These are phyloP conservation scores for Podiceps cristatus DNA, from an alignment of 2,113 vertebrate genomes.

Conservation along the genomic window DNA sequence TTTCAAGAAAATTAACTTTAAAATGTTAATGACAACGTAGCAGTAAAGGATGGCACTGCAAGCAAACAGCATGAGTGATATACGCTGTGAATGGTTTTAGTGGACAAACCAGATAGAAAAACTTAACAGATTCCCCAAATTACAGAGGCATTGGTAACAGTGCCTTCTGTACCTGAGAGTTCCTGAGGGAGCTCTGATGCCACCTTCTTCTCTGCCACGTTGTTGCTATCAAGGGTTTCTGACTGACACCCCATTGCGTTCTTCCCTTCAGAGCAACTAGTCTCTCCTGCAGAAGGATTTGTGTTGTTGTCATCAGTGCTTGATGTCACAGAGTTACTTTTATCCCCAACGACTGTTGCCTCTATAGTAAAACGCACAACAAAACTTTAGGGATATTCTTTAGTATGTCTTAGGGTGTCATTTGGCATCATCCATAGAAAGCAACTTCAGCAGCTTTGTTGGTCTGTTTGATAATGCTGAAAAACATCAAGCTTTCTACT, in stretches of 20 bases:
- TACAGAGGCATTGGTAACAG: conserved; percentile 77
- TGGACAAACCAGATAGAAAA: conserved; percentile 67
- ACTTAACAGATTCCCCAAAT: conserved; percentile 69
- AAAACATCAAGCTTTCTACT: background rate
- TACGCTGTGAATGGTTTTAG: conserved; percentile 43
- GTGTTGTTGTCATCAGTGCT: conserved; percentile 79
- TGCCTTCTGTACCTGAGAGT: conserved; percentile 87
- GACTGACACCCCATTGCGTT: conserved; percentile 76
- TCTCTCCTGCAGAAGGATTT: conserved; percentile 81
- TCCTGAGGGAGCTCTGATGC: conserved; percentile 79
- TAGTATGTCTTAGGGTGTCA: conserved; percentile 46
- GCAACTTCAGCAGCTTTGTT: conserved; percentile 37
- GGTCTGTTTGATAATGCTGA: background rate
- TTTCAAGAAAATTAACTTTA: conserved; percentile 66
- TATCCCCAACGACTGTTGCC: conserved; percentile 83
- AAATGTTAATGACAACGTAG: conserved; percentile 76
- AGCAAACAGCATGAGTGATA: conserved; percentile 73
- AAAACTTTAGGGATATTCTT: conserved; percentile 80
- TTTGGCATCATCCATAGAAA: conserved; percentile 40
- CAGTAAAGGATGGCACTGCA: conserved; percentile 72
- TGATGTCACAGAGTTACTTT: conserved; percentile 79
- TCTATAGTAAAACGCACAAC: conserved; percentile 83
- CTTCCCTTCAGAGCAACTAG: conserved; percentile 83
- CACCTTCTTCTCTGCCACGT: conserved; percentile 81
- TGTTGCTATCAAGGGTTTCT: conserved; percentile 79